These are phyloP conservation scores for Crematogaster levior DNA, from an alignment of 2,888 invertebrate genomes.

Conservation along the genomic window DNA sequence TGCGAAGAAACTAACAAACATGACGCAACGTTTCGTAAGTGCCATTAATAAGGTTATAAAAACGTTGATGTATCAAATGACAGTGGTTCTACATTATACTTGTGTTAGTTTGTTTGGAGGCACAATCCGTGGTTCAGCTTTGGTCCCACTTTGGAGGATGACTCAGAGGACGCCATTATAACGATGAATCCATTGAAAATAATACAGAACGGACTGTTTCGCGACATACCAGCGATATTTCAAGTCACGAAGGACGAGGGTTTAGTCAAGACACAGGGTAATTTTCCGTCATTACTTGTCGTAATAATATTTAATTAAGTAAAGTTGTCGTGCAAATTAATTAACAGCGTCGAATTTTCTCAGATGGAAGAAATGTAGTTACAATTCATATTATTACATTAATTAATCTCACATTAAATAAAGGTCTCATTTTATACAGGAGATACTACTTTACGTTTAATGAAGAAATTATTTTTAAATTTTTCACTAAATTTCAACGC, in stretches of 20 bases:
- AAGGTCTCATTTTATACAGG: not conserved
- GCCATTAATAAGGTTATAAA: not conserved
- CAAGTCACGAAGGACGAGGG: conserved; percentile 79
- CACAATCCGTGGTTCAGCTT: conserved; percentile 67
- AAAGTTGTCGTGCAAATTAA: conserved; percentile 43
- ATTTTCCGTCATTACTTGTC: conserved; percentile 35
- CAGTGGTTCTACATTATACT: not conserved
- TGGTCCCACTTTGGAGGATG: conserved; percentile 79
- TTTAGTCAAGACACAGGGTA: conserved; percentile 72
- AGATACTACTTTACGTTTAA: not conserved
- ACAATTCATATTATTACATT: conserved; percentile 16
- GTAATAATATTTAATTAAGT: conserved; percentile 31
- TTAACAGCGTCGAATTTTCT: conserved; percentile 1
- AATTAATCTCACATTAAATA: conserved; percentile 25
- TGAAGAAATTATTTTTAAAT: conserved; percentile 11
- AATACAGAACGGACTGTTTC: conserved; percentile 70
- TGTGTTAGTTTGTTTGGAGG: conserved; percentile 63
- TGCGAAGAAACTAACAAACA: not conserved
- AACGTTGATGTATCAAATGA: not conserved
- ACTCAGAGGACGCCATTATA: conserved; percentile 78
- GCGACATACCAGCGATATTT: conserved; percentile 81
- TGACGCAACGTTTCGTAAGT: conserved; percentile 58
- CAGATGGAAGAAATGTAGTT: not conserved
- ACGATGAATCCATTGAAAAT: conserved; percentile 74
- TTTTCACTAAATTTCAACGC: not conserved